Percentiles rank a stretch among this genome's conserved stretches.
Conservation (phyloP, 2,888 invertebrate genomes). For the Diarsia rubi region DNA sequence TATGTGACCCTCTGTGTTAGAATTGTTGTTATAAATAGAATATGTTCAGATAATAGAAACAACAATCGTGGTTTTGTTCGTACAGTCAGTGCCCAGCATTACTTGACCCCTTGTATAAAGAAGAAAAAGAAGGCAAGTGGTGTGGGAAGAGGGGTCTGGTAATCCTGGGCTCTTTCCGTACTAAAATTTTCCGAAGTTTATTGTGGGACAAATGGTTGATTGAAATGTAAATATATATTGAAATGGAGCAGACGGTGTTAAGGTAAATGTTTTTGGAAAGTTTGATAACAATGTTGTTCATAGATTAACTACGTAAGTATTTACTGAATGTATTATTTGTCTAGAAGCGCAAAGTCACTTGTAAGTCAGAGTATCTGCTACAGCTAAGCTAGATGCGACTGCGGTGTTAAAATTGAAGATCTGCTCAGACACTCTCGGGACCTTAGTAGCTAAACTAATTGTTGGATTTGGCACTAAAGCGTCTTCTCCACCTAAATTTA, state of each 20-base stretch:
- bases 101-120: too few species aligned
- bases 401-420: not conserved
- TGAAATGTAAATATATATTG: constrained; percentile 36
- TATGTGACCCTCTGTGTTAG: constrained; percentile 66
- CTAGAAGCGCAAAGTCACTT: not conserved
- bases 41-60: constrained; percentile 46
- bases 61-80: constrained; percentile 43
- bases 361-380: not conserved
- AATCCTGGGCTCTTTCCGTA: not conserved
- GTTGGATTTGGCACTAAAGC: not conserved
- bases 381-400: not conserved
- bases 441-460: not conserved
- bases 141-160: too few species aligned
- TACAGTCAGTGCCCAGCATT: too few species aligned
- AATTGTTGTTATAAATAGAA: constrained; percentile 69
- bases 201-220: constrained; percentile 43
- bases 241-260: constrained; percentile 28
- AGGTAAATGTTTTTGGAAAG: constrained; percentile 42
- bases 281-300: constrained; percentile 25
- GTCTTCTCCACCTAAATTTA: not conserved
- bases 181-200: constrained; percentile 57
- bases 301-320: not conserved
- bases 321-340: not conserved
- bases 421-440: not conserved
- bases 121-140: too few species aligned